Conservation (phyloP, 1,140 invertebrate genomes). For the Drosophila nigromelanica region DNA sequence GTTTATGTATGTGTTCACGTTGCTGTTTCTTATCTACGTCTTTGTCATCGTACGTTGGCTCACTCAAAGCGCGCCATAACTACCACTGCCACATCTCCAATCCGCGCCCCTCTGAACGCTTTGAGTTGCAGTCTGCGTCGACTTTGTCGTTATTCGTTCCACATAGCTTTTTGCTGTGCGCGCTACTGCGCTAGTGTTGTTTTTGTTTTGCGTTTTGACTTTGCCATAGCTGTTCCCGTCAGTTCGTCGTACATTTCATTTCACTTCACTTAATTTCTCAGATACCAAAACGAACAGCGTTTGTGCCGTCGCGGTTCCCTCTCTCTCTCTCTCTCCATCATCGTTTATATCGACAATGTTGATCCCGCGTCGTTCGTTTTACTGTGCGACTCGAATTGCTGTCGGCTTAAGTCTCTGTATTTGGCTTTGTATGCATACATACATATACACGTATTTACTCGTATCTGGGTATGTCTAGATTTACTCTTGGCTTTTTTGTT, state of each 20-base stretch:
- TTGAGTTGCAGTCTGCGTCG: slow-evolving; percentile 69
- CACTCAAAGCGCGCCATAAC: slow-evolving; percentile 78
- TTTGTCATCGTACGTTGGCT: slow-evolving; percentile 77
- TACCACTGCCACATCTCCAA: slow-evolving; percentile 59
- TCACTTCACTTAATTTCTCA: slow-evolving; percentile 82
- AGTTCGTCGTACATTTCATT: slow-evolving; percentile 81
- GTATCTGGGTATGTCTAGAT: slow-evolving; percentile 25
- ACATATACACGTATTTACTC: slow-evolving; percentile 20
- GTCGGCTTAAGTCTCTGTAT: slow-evolving; percentile 79
- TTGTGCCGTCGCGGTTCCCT: slow-evolving; percentile 38
- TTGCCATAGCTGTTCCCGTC: slow-evolving; percentile 60
- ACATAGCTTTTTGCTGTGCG: slow-evolving; percentile 66
- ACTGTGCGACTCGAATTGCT: slow-evolving; percentile 75
- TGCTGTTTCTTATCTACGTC: slow-evolving; percentile 81
- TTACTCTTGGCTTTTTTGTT: slow-evolving; percentile 56
- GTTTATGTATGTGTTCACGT: slow-evolving; percentile 56
- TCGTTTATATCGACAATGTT: slow-evolving; percentile 31
- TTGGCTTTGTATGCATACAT: slow-evolving; percentile 19
- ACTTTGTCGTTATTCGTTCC: slow-evolving; percentile 65
- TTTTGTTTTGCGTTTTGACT: slow-evolving; percentile 44
- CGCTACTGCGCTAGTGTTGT: slow-evolving; percentile 30
- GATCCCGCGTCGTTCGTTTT: slow-evolving; percentile 50
- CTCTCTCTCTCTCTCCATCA: slow-evolving; percentile 6
- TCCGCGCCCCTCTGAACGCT: slow-evolving; percentile 48
- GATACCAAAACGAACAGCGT: slow-evolving; percentile 78